phyloP scores from a whole-genome alignment of 2,888 invertebrate species.

The Athripsodes cinereus region DNA sequence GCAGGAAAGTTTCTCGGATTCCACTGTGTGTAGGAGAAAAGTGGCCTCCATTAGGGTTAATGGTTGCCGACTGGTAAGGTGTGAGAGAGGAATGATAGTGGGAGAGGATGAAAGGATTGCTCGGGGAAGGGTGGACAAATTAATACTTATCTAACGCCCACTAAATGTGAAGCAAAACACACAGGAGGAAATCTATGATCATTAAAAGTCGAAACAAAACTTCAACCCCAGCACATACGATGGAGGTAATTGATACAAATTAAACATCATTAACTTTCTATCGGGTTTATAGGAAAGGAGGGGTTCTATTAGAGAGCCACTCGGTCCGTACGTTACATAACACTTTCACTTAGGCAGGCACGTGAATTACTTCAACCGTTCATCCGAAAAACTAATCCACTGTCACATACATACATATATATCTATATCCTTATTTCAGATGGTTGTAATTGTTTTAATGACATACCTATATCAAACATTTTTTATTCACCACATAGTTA shows the following conservation, averaged over 20 bases:
- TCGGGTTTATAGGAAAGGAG: neutral
- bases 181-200: constrained; percentile 6
- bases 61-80: constrained; percentile 4
- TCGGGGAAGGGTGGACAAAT: constrained; percentile 10
- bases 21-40: constrained; percentile 10
- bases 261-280: constrained; percentile 5
- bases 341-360: too few species aligned
- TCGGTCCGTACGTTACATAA: too few species aligned
- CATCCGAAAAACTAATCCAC: too few species aligned
- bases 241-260: constrained; percentile 10
- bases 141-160: constrained; percentile 16
- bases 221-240: constrained; percentile 6
- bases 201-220: constrained; percentile 15
- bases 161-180: neutral
- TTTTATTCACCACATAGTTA: too few species aligned
- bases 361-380: too few species aligned
- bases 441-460: too few species aligned
- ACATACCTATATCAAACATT: too few species aligned
- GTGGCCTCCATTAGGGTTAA: constrained; percentile 17
- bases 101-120: neutral
- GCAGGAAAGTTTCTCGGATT: constrained; percentile 13
- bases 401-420: too few species aligned
- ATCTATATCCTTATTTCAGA: too few species aligned
- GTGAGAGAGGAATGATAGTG: constrained; percentile 1
- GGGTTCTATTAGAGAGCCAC: too few species aligned